A percentile compares a stretch with the other conserved stretches of the same genome.
Evolutionary conservation across 2,113 vertebrate species (phyloP).

Genomic region (Coracopsis vasa): DNA sequence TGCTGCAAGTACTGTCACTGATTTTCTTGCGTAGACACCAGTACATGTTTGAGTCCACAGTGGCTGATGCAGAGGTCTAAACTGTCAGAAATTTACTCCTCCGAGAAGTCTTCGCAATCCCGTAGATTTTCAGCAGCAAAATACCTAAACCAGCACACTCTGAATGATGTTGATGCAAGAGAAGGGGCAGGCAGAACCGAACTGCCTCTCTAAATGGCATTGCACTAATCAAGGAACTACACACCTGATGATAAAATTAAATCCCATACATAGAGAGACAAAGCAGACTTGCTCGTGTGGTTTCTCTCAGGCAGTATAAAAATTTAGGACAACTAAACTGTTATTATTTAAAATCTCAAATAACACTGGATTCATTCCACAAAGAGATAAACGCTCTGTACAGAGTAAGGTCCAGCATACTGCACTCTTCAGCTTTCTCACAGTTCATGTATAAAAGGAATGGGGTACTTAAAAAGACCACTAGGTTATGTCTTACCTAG

Average conservation of each 20-base stretch:
- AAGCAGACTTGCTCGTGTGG: not conserved
- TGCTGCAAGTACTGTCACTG: not conserved
- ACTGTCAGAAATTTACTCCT: not conserved
- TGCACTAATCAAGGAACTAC: not conserved
- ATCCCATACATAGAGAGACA: accelerated
- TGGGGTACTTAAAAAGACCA: not conserved
- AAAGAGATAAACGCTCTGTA: not conserved
- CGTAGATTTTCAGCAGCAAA: not conserved
- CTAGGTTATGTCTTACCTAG: conserved; percentile 52
- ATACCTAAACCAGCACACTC: not conserved
- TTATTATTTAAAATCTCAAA: not conserved
- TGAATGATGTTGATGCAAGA: not conserved
- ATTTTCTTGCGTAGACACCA: not conserved
- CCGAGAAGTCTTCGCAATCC: not conserved
- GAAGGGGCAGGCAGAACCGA: not conserved
- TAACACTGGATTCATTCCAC: not conserved
- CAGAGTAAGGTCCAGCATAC: not conserved
- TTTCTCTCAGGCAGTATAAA: not conserved
- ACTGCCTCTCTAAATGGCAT: not conserved
- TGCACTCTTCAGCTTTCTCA: not conserved
- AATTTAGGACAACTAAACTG: not conserved
- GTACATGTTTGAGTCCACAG: not conserved
- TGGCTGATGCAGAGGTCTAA: not conserved
- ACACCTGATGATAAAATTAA: not conserved
- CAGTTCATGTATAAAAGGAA: not conserved